Evolutionary conservation across 2,888 invertebrate species (phyloP).

Genomic region (Steinernema hermaphroditum): DNA sequence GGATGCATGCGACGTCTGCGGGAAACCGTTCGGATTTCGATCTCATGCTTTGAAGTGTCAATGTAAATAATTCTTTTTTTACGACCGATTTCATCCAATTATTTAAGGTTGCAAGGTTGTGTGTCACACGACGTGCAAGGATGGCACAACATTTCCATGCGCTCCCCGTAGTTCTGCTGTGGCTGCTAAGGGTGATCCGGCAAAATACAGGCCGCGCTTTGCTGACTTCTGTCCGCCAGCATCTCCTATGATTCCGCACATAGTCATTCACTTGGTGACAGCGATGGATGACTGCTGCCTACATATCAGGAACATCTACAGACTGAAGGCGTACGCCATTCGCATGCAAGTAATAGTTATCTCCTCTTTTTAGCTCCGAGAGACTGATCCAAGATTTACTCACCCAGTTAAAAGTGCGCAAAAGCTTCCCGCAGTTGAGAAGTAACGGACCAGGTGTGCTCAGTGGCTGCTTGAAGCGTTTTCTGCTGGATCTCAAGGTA

Average conservation of each 20-base stretch:
- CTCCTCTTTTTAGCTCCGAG: slow-evolving; percentile 72
- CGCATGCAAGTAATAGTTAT: no score
- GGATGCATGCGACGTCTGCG: slow-evolving; percentile 3
- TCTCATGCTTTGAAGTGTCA: not conserved
- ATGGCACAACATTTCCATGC: slow-evolving; percentile 82
- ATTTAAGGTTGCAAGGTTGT: slow-evolving; percentile 78
- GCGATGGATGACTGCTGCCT: slow-evolving; percentile 74
- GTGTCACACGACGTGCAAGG: slow-evolving; percentile 83
- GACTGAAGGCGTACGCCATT: no score
- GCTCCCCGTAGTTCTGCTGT: slow-evolving; percentile 72
- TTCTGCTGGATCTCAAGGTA: slow-evolving; percentile 78
- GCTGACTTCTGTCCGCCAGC: slow-evolving; percentile 82
- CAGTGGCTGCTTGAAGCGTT: slow-evolving; percentile 90
- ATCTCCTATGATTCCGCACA: slow-evolving; percentile 87
- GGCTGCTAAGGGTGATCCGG: not conserved
- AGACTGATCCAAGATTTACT: slow-evolving; percentile 74
- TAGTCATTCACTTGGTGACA: slow-evolving; percentile 88
- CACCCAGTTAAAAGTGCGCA: slow-evolving; percentile 84
- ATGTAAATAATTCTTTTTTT: not conserved
- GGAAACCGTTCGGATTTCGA: not conserved
- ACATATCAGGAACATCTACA: not conserved
- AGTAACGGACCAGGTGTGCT: slow-evolving; percentile 85
- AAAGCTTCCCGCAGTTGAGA: slow-evolving; percentile 82
- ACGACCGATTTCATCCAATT: no score
- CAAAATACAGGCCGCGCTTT: slow-evolving; percentile 66